These are phyloP conservation scores for Ceratina calcarata DNA, from an alignment of 1,140 invertebrate species.

Conservation along the genomic window DNA sequence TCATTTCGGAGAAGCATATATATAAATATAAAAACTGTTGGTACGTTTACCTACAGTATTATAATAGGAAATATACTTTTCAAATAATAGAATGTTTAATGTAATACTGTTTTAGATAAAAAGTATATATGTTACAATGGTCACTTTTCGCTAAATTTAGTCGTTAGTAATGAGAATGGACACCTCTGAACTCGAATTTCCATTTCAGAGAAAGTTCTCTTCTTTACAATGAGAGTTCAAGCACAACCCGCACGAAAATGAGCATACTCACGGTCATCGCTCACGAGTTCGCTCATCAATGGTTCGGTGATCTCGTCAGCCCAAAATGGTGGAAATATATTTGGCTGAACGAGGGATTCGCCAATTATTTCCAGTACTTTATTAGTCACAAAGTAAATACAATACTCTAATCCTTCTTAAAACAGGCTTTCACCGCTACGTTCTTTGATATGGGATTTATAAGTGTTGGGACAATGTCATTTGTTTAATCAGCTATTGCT, in stretches of 20 bases:
- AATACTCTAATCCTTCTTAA: background rate
- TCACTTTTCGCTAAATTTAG: too few species aligned
- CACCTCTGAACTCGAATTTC: background rate
- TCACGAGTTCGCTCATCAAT: conserved; percentile 85
- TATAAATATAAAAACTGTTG: too few species aligned
- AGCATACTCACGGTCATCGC: conserved; percentile 82
- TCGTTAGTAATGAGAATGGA: too few species aligned
- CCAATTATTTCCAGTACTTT: conserved; percentile 86
- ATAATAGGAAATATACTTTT: too few species aligned
- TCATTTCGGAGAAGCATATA: too few species aligned
- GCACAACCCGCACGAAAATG: conserved; percentile 79
- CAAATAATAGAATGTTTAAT: too few species aligned
- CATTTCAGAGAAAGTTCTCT: conserved; percentile 82
- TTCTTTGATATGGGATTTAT: background rate
- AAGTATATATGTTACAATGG: too few species aligned
- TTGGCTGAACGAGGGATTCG: conserved; percentile 88
- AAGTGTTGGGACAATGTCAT: background rate
- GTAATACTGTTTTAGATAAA: too few species aligned
- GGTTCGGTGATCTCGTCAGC: conserved; percentile 85
- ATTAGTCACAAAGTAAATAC: conserved; percentile 79
- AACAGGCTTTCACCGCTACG: background rate
- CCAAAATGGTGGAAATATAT: conserved; percentile 84
- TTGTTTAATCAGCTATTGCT: too few species aligned
- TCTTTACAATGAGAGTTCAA: conserved; percentile 79
- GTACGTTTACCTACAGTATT: too few species aligned